Evolutionary conservation across 2,113 vertebrate species (phyloP).

Genomic region (Cathartes aura): DNA sequence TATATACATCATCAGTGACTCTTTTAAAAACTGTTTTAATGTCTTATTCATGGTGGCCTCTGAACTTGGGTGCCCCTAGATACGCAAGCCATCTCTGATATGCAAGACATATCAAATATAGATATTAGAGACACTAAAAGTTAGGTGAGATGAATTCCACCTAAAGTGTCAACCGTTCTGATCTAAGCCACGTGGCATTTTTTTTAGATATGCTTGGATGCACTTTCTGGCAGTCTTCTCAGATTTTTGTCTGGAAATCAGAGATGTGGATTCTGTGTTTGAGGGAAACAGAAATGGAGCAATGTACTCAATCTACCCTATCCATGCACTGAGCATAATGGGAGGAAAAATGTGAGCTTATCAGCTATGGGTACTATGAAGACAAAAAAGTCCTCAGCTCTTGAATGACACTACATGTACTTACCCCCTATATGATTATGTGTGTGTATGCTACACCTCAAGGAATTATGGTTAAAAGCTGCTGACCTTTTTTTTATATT

Average conservation of each 20-base stretch:
- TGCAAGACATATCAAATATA: not conserved
- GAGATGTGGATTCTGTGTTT: not conserved
- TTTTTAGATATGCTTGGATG: not conserved
- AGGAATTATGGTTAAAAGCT: not conserved
- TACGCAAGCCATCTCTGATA: not conserved
- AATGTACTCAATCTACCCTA: not conserved
- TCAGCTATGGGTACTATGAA: not conserved
- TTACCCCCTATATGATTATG: not conserved
- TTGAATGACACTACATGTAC: not conserved
- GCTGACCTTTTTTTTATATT: not conserved
- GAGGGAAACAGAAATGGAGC: not conserved
- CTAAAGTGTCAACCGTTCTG: not conserved
- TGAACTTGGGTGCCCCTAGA: not conserved
- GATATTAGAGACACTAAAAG: not conserved
- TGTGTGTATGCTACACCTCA: not conserved
- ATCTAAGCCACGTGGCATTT: not conserved
- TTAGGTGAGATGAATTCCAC: not conserved
- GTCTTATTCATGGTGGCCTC: not conserved
- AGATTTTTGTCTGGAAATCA: not conserved
- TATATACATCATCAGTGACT: not conserved
- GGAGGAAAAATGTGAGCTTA: not conserved
- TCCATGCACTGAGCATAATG: not conserved
- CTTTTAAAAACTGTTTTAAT: not conserved
- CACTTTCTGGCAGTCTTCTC: not conserved
- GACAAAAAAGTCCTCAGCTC: not conserved